Conservation (phyloP, 2,113 vertebrate species). For the Dryoscopus gambensis region DNA sequence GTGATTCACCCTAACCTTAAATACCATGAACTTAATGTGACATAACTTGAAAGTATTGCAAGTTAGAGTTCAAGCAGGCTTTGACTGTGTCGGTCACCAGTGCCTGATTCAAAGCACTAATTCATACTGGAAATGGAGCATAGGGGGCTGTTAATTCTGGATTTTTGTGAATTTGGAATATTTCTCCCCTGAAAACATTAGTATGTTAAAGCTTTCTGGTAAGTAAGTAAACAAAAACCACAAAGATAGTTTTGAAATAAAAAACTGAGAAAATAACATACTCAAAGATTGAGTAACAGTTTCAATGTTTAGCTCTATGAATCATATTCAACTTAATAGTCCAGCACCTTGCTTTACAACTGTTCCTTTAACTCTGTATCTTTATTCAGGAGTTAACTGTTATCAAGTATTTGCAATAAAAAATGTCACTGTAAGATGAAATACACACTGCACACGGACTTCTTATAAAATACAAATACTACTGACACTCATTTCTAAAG, state of each 20-base stretch:
- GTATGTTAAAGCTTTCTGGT: not conserved
- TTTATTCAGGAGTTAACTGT: not conserved
- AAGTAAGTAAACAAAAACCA: not conserved
- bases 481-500: not conserved
- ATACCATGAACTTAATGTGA: not conserved
- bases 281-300: not conserved
- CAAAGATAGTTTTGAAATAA: not conserved
- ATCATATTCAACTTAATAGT: not conserved
- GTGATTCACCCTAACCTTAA: not conserved
- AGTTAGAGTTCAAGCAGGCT: not conserved
- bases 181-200: not conserved
- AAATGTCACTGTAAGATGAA: not conserved
- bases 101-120: not conserved
- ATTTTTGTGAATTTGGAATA: not conserved
- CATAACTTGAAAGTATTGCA: not conserved
- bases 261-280: not conserved
- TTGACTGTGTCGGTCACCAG: not conserved
- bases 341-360: not conserved
- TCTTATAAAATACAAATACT: conserved; percentile 1
- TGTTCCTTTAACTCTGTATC: not conserved
- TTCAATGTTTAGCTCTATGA: not conserved
- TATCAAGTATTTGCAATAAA: not conserved
- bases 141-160: not conserved
- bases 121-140: not conserved
- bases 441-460: not conserved